Conservation (phyloP, 1,140 invertebrate genomes). For the Chrysopa pallens region DNA sequence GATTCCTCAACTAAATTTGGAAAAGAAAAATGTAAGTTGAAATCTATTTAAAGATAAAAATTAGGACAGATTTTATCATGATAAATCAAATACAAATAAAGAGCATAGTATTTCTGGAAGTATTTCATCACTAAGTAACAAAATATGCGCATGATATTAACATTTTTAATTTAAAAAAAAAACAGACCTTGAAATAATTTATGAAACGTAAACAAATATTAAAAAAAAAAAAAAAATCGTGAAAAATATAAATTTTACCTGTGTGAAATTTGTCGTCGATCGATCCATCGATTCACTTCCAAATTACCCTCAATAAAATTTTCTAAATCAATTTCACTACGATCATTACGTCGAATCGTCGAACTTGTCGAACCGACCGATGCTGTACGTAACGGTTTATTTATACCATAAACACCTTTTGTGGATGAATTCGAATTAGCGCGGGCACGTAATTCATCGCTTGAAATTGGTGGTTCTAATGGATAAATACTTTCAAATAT, state of each 20-base stretch:
- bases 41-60: too few relatives aligned
- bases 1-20: too few relatives aligned
- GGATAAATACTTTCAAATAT: constrained; percentile 29
- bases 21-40: too few relatives aligned
- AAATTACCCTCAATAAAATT: constrained; percentile 33
- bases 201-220: too few relatives aligned
- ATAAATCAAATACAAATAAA: too few relatives aligned
- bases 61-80: too few relatives aligned
- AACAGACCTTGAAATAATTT: too few relatives aligned
- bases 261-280: constrained; percentile 36
- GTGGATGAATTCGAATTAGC: constrained; percentile 27
- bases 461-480: constrained; percentile 23
- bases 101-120: too few relatives aligned
- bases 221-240: too few relatives aligned
- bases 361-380: neutral
- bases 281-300: constrained; percentile 27
- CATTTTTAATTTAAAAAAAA: too few relatives aligned
- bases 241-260: constrained; percentile 24
- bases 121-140: too few relatives aligned
- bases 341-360: constrained; percentile 23
- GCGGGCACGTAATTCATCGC: constrained; percentile 28
- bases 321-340: constrained; percentile 33
- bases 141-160: too few relatives aligned
- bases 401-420: constrained; percentile 16
- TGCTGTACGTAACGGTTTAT: constrained; percentile 19